These are phyloP conservation scores for Drosophila lacertosa DNA, from an alignment of 1,140 invertebrate genomes.

Conservation along the genomic window DNA sequence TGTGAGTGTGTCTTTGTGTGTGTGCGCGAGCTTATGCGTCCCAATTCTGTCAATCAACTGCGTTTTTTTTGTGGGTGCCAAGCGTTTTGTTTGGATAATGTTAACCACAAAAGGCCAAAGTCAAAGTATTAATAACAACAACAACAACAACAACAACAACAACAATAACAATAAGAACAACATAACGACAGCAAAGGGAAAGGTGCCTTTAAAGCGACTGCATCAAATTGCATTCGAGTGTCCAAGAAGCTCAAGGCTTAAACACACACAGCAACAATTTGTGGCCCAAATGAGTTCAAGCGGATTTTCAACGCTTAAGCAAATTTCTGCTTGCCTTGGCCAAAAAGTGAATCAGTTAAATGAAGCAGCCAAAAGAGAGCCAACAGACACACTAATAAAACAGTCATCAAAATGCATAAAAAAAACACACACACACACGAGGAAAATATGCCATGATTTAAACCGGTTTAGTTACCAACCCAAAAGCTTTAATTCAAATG, in stretches of 20 bases:
- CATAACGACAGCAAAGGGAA: slow-evolving; percentile 45
- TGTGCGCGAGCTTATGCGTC: slow-evolving; percentile 50
- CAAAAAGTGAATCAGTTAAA: slow-evolving; percentile 6
- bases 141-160: slow-evolving; percentile 34
- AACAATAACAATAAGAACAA: slow-evolving; percentile 5
- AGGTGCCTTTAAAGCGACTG: slow-evolving; percentile 39
- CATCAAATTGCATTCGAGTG: slow-evolving; percentile 61
- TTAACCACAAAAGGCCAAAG: slow-evolving; percentile 80
- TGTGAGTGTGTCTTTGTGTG: slow-evolving; percentile 37
- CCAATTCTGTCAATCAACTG: slow-evolving; percentile 82
- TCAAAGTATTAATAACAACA: slow-evolving; percentile 73
- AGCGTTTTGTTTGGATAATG: slow-evolving; percentile 80
- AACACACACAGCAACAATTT: background rate
- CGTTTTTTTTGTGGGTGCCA: slow-evolving; percentile 78
- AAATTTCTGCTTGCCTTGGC: background rate
- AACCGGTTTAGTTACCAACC: slow-evolving; percentile 20
- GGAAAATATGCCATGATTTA: slow-evolving; percentile 11
- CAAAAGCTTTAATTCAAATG: background rate
- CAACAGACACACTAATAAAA: slow-evolving; percentile 13
- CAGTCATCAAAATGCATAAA: slow-evolving; percentile 26
- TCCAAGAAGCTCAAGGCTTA: slow-evolving; percentile 11
- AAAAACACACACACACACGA: too few relatives aligned
- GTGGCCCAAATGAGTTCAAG: slow-evolving; percentile 51
- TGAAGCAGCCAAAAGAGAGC: background rate
- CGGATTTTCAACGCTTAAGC: slow-evolving; percentile 3